Evolutionary conservation across 2,113 vertebrate genomes (phyloP).

Genomic region (Tautogolabrus adspersus): DNA sequence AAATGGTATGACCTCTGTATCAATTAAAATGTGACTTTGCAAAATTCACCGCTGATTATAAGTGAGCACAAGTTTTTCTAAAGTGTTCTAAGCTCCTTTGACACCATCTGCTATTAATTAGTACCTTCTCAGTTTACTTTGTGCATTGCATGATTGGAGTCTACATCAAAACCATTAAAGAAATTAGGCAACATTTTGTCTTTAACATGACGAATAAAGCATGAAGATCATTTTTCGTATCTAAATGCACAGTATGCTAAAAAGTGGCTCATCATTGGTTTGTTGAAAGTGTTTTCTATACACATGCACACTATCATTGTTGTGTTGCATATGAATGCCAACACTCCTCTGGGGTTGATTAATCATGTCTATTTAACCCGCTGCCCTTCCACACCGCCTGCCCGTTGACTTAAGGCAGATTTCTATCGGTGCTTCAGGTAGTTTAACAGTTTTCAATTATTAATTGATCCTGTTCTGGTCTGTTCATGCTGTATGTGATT

Average conservation of each 20-base stretch:
- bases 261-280: no score
- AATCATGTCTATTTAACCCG: constrained; percentile 70
- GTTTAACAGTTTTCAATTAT: constrained; percentile 71
- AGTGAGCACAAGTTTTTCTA: neutral
- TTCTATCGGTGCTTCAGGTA: constrained; percentile 53
- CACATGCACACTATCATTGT: constrained; percentile 1
- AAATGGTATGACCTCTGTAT: neutral
- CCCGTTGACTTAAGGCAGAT: constrained; percentile 52
- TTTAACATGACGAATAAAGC: neutral
- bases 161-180: neutral
- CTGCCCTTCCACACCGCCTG: constrained; percentile 42
- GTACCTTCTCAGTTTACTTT: neutral
- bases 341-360: constrained; percentile 46
- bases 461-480: constrained; percentile 61
- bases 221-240: no score
- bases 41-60: neutral
- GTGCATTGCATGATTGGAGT: neutral
- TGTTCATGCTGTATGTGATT: constrained; percentile 42
- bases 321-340: constrained; percentile 31
- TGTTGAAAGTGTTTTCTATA: neutral
- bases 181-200: neutral
- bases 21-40: neutral
- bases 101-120: neutral
- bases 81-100: neutral
- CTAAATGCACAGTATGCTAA: no score